phyloP scores from a whole-genome alignment of 1,140 invertebrate genomes.

The Drosophila trapezifrons region DNA sequence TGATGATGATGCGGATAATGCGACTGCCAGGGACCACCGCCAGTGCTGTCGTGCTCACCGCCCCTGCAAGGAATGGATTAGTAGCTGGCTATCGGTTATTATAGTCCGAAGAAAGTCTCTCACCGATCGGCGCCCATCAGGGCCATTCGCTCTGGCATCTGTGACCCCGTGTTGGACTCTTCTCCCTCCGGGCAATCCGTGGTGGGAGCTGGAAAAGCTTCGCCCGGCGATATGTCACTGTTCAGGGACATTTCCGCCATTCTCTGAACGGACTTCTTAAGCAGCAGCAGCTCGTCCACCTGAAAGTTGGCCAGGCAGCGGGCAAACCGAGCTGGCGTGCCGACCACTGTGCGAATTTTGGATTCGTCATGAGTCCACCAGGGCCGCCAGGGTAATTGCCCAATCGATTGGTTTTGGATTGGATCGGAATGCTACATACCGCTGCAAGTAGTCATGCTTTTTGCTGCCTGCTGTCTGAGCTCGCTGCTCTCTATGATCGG shows the following conservation, averaged over 20 bases:
- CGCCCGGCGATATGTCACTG: neutral
- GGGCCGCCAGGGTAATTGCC: conserved; percentile 4
- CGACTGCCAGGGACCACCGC: conserved; percentile 25
- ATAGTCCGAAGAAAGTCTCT: neutral
- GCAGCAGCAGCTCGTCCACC: conserved; percentile 55
- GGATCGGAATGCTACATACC: conserved; percentile 44
- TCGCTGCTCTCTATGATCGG: too few relatives aligned
- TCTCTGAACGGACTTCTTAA: conserved; percentile 60
- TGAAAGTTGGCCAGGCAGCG: conserved; percentile 64
- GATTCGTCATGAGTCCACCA: conserved; percentile 5
- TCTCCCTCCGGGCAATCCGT: neutral
- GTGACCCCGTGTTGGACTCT: too few relatives aligned
- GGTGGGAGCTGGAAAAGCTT: neutral
- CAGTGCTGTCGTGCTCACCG: conserved; percentile 22
- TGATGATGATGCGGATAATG: too few relatives aligned
- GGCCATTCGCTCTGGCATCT: conserved; percentile 56
- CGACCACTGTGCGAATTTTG: conserved; percentile 36
- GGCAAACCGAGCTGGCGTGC: conserved; percentile 61
- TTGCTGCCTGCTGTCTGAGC: too few relatives aligned
- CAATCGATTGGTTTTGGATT: conserved; percentile 8
- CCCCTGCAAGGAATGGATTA: conserved; percentile 15
- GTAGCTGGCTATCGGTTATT: neutral
- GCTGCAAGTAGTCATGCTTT: conserved; percentile 53
- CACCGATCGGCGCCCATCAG: conserved; percentile 67
- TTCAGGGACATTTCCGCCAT: conserved; percentile 28